Evolutionary conservation across 2,888 invertebrate species (phyloP).

Genomic region (Trachelus iudaicus): DNA sequence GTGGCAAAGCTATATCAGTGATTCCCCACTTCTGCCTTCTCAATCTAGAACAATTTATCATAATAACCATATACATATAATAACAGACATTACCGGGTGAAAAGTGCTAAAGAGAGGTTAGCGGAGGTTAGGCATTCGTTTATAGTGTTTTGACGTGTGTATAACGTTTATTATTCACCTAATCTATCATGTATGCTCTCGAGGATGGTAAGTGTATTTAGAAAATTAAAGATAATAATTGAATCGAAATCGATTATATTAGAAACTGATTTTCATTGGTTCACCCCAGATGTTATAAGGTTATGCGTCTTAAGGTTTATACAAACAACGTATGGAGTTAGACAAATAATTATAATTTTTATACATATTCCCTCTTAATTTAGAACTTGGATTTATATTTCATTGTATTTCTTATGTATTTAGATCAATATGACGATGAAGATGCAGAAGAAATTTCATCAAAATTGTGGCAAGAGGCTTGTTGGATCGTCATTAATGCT

Average conservation of each 20-base stretch:
- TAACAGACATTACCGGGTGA: background rate
- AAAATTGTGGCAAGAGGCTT: constrained; percentile 99
- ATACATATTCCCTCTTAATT: background rate
- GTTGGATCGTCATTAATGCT: constrained; percentile 99
- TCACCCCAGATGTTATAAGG: background rate
- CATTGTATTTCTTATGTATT: background rate
- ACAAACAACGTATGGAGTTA: background rate
- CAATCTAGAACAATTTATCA: background rate
- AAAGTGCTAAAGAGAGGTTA: background rate
- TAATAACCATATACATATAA: background rate
- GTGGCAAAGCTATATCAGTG: background rate
- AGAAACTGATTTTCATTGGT: background rate
- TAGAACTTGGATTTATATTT: background rate
- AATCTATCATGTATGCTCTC: background rate
- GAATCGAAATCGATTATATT: background rate
- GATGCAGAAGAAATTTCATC: constrained; percentile 96
- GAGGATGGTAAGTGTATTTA: constrained; percentile 2
- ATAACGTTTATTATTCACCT: background rate
- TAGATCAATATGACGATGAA: constrained; percentile 78
- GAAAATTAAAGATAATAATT: background rate
- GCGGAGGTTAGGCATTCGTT: background rate
- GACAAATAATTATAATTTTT: background rate
- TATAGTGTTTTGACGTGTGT: background rate
- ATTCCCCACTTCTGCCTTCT: background rate
- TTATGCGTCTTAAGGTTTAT: background rate